Conservation (phyloP, 2,797 vertebrate genomes). For the Oreochromis grahami region DNA sequence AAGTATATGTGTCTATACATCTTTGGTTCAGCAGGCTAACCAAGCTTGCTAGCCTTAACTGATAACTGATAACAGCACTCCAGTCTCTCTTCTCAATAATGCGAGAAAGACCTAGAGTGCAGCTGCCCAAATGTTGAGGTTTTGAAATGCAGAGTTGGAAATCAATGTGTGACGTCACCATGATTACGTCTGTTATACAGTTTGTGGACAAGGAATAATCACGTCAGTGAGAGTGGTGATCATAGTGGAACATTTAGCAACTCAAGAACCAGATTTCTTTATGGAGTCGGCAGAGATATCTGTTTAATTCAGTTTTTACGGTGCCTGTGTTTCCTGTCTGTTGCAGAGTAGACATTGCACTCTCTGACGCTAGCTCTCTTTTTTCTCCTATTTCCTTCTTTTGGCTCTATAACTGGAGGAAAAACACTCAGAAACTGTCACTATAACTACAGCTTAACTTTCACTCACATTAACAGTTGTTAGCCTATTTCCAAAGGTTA, state of each 20-base stretch:
- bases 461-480: constrained; percentile 26
- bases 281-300: neutral
- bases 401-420: neutral
- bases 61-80: neutral
- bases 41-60: neutral
- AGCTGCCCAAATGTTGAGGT: neutral
- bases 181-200: neutral
- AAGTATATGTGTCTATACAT: neutral
- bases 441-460: neutral
- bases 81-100: neutral
- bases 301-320: neutral
- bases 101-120: neutral
- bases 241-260: neutral
- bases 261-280: neutral
- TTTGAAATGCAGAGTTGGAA: neutral
- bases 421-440: neutral
- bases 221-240: neutral
- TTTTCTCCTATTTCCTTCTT: neutral
- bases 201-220: neutral
- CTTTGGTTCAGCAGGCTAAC: neutral
- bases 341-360: rapidly evolving
- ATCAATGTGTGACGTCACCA: neutral
- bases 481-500: neutral
- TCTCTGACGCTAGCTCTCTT: neutral
- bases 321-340: neutral